Percentiles rank a stretch among this genome's conserved stretches.
These are phyloP conservation scores for Mythimna pallens DNA, from an alignment of 2,888 invertebrate species.

Conservation along the genomic window DNA sequence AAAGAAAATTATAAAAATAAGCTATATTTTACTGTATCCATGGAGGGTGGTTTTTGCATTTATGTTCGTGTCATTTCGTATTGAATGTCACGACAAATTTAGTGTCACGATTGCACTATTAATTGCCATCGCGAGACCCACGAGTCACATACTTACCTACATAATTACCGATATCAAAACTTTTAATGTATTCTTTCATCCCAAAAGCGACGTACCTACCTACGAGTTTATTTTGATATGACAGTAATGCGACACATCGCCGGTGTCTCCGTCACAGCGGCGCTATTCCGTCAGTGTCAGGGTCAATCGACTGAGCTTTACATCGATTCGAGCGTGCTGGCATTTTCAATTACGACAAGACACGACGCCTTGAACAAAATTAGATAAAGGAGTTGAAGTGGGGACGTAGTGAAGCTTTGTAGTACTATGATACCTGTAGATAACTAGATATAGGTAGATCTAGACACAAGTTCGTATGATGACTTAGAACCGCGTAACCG, in stretches of 20 bases:
- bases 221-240: not conserved
- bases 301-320: conserved; percentile 33
- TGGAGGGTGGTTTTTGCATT: not conserved
- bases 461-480: conserved; percentile 22
- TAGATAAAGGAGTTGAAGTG: not conserved
- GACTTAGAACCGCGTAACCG: conserved; percentile 43
- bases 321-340: conserved; percentile 18
- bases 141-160: too few relatives aligned
- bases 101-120: not conserved
- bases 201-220: not conserved
- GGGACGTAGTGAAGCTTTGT: not conserved
- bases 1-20: too few relatives aligned
- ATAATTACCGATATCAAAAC: not conserved
- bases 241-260: not conserved
- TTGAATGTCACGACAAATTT: too few relatives aligned
- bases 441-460: not conserved
- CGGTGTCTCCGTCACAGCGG: not conserved
- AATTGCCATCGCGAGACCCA: too few relatives aligned
- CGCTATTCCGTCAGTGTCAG: conserved; percentile 16
- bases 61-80: not conserved
- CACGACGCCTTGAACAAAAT: not conserved
- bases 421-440: not conserved
- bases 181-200: not conserved
- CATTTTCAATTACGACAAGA: conserved; percentile 43
- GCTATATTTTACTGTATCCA: too few relatives aligned